Evolutionary conservation across 2,888 invertebrate genomes (phyloP).

Genomic region (Syrphus vitripennis): DNA sequence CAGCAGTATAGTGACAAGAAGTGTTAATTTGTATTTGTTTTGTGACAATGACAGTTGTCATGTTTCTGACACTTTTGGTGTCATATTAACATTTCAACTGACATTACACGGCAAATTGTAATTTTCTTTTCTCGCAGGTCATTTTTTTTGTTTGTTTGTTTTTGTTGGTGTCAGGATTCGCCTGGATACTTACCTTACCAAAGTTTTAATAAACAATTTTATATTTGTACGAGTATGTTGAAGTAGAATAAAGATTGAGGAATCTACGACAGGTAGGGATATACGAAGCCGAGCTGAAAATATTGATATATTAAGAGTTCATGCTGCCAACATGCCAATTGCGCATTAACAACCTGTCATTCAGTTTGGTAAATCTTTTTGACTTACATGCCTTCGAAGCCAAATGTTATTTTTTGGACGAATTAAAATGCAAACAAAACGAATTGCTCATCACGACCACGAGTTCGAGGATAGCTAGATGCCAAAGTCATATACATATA

Average conservation of each 20-base stretch:
- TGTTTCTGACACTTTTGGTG: constrained; percentile 69
- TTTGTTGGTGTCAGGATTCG: constrained; percentile 47
- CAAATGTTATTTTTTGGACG: not conserved
- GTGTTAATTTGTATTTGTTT: constrained; percentile 66
- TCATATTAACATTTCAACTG: constrained; percentile 67
- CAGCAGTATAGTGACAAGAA: constrained; percentile 6
- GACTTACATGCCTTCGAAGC: no score
- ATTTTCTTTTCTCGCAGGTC: constrained; percentile 63
- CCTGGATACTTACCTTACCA: constrained; percentile 24
- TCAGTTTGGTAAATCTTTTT: constrained; percentile 28
- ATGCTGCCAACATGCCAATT: constrained; percentile 78
- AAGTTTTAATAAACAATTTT: not conserved
- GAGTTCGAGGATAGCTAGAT: not conserved
- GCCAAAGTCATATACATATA: no score
- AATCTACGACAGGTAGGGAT: no score
- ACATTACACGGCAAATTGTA: constrained; percentile 66
- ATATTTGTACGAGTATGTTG: no score
- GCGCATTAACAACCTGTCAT: constrained; percentile 76
- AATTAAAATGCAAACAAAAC: not conserved
- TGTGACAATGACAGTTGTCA: constrained; percentile 67
- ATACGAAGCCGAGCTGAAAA: not conserved
- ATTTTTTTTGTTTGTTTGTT: constrained; percentile 24
- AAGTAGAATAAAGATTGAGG: no score
- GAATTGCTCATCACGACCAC: not conserved
- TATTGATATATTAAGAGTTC: constrained; percentile 51